These are phyloP conservation scores for Silurus glanis DNA, from an alignment of 2,113 vertebrate genomes.

Conservation along the genomic window DNA sequence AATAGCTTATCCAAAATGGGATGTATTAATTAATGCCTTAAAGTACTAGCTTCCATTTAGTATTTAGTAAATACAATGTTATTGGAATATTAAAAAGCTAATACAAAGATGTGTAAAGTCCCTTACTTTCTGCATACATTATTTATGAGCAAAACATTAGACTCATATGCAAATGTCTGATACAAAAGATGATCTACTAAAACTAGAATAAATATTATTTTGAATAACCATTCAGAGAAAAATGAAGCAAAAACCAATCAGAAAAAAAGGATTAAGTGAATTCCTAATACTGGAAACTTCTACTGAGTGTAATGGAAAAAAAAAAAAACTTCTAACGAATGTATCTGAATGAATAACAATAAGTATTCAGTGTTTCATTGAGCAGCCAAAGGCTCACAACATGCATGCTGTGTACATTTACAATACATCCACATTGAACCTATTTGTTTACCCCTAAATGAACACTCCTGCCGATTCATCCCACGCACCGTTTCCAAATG, in stretches of 20 bases:
- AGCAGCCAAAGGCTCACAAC: background rate
- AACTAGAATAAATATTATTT: background rate
- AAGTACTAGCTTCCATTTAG: too few relatives aligned
- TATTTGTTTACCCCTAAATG: conserved; percentile 23
- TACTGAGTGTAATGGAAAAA: background rate
- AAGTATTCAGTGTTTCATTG: background rate
- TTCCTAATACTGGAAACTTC: background rate
- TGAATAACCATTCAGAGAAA: background rate
- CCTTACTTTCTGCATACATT: background rate
- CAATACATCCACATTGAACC: conserved; percentile 12
- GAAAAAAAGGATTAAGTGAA: background rate
- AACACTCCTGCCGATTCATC: conserved; percentile 14
- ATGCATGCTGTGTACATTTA: conserved; percentile 13
- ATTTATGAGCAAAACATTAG: background rate
- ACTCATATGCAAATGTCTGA: background rate
- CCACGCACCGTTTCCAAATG: conserved; percentile 12
- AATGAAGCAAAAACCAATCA: background rate
- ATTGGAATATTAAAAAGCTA: background rate
- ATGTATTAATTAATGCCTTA: background rate
- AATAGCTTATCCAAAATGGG: background rate
- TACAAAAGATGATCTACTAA: background rate
- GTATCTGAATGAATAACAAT: background rate
- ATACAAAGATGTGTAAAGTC: background rate
- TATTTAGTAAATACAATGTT: background rate
- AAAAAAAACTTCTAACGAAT: background rate